These are phyloP conservation scores for Rhinogobius similis DNA, from an alignment of 2,113 vertebrate genomes.

Conservation along the genomic window DNA sequence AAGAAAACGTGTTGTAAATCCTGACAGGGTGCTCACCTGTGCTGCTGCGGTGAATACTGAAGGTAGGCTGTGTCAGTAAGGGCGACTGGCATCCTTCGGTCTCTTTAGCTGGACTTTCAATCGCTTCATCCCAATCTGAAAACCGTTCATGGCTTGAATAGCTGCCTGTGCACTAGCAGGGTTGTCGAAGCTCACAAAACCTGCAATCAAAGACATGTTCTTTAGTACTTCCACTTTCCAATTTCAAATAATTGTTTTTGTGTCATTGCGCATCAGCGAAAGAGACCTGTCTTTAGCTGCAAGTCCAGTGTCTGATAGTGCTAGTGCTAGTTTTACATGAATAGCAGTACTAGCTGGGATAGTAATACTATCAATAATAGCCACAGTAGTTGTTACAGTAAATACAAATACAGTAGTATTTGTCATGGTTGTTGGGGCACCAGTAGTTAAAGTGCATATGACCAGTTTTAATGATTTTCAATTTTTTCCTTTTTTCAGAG, in stretches of 20 bases:
- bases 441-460: no score
- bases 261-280: no score
- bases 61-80: constrained; percentile 87
- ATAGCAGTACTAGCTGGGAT: background rate
- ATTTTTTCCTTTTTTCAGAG: no score
- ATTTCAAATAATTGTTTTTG: background rate
- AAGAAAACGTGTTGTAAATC: background rate
- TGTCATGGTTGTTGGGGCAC: no score
- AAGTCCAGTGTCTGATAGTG: background rate
- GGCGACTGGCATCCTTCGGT: constrained; percentile 95
- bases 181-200: constrained; percentile 99
- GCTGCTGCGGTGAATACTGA: constrained; percentile 80
- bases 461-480: no score
- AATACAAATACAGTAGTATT: no score
- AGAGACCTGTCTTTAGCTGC: background rate
- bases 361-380: background rate
- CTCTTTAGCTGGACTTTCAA: constrained; percentile 98
- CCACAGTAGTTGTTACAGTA: no score
- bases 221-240: constrained; percentile 1
- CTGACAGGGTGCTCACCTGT: constrained; percentile 76
- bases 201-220: constrained; percentile 62
- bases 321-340: no score
- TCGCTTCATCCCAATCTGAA: constrained; percentile 98
- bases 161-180: constrained; percentile 95
- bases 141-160: constrained; percentile 99